phyloP scores from a whole-genome alignment of 2,113 vertebrate species.

The Penelope pileata region DNA sequence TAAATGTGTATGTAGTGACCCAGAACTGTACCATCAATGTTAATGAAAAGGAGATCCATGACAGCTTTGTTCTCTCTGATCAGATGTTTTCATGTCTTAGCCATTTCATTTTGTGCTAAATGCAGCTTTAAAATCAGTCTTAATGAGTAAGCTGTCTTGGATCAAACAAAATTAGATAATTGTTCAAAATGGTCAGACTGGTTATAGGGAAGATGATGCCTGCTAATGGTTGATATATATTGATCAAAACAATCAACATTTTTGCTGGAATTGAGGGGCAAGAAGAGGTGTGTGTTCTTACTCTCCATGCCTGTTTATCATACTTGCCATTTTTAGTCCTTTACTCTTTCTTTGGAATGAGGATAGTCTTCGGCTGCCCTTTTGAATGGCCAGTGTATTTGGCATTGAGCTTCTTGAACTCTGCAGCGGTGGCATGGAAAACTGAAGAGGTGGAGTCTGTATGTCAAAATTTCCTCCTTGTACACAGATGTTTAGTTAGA shows the following conservation, averaged over 20 bases:
- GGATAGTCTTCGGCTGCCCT: not conserved
- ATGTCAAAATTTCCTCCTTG: not conserved
- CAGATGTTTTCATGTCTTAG: not conserved
- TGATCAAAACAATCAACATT: not conserved
- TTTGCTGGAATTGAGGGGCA: no score
- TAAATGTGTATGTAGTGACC: not conserved
- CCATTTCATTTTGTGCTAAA: not conserved
- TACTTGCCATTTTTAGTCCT: not conserved
- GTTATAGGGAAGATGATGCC: not conserved
- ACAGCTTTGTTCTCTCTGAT: not conserved
- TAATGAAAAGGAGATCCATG: not conserved
- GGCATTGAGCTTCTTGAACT: not conserved
- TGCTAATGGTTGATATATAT: not conserved
- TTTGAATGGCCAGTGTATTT: not conserved
- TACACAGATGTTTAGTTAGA: not conserved
- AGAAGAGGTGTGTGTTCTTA: not conserved
- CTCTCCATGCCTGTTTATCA: not conserved
- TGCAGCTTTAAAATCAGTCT: not conserved
- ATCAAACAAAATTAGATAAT: not conserved
- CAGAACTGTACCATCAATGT: not conserved
- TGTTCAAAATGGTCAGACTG: not conserved
- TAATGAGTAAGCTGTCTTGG: not conserved
- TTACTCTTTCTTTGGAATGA: not conserved
- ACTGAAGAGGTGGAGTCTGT: rapidly evolving
- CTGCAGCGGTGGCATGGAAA: rapidly evolving